These are phyloP conservation scores for Centropus bengalensis DNA, from an alignment of 2,113 vertebrate genomes.

Conservation along the genomic window DNA sequence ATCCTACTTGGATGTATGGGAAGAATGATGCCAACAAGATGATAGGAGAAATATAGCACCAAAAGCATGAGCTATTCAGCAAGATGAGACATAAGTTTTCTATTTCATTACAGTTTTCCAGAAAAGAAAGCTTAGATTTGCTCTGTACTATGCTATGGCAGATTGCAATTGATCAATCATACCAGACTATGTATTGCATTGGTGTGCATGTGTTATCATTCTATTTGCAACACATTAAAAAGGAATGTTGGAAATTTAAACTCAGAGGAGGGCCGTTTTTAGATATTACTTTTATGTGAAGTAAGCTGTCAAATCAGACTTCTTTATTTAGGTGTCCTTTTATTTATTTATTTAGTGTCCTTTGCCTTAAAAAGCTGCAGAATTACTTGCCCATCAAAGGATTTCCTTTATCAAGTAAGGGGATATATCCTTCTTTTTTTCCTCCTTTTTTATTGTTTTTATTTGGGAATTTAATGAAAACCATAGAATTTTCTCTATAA, in stretches of 20 bases:
- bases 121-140: neutral
- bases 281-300: neutral
- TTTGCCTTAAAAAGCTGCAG: neutral
- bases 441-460: neutral
- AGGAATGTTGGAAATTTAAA: neutral
- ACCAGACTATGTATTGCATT: neutral
- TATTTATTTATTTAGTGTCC: no score
- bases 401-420: neutral
- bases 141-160: neutral
- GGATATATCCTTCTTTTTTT: neutral
- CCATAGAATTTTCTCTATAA: neutral
- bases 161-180: neutral
- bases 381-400: neutral
- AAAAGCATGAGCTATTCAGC: neutral
- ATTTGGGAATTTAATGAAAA: neutral
- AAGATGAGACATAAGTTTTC: neutral
- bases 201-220: neutral
- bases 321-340: neutral
- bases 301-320: neutral
- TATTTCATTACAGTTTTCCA: neutral
- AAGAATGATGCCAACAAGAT: neutral
- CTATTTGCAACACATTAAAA: neutral
- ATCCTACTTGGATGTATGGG: neutral
- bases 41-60: neutral
- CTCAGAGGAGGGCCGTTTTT: neutral